These are phyloP conservation scores for Sardinella longiceps DNA, from an alignment of 2,797 vertebrate species.

Conservation along the genomic window DNA sequence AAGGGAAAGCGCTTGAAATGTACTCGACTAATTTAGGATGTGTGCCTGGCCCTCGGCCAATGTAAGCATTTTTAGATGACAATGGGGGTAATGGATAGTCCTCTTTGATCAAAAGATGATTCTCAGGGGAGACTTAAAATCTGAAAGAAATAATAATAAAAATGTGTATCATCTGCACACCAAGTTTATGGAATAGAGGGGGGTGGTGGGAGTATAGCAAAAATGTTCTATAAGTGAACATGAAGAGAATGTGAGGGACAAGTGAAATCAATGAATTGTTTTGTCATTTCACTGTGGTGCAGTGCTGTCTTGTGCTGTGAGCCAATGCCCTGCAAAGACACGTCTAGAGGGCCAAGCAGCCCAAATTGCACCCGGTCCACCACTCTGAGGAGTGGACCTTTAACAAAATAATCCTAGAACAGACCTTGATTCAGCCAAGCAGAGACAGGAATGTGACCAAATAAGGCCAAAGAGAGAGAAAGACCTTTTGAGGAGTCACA, in stretches of 20 bases:
- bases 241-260: neutral
- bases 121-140: neutral
- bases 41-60: neutral
- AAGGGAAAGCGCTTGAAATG: constrained; percentile 4
- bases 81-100: neutral
- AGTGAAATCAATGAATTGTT: neutral
- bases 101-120: too few species aligned
- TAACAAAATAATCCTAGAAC: constrained; percentile 42
- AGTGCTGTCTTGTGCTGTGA: constrained; percentile 46
- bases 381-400: constrained; percentile 27
- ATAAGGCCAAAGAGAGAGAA: constrained; percentile 51
- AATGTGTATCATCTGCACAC: neutral
- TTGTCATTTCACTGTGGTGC: neutral
- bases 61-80: neutral
- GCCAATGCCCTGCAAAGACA: constrained; percentile 47
- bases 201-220: too few species aligned
- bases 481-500: neutral
- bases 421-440: constrained; percentile 37
- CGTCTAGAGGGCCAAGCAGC: too few species aligned
- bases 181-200: too few species aligned
- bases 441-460: constrained; percentile 53
- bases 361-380: constrained; percentile 41
- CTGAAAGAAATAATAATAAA: neutral
- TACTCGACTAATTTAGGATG: neutral
- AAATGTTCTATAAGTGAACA: too few species aligned